Conservation (phyloP, 2,797 vertebrate genomes). For the Melanotaenia pygmaea region DNA sequence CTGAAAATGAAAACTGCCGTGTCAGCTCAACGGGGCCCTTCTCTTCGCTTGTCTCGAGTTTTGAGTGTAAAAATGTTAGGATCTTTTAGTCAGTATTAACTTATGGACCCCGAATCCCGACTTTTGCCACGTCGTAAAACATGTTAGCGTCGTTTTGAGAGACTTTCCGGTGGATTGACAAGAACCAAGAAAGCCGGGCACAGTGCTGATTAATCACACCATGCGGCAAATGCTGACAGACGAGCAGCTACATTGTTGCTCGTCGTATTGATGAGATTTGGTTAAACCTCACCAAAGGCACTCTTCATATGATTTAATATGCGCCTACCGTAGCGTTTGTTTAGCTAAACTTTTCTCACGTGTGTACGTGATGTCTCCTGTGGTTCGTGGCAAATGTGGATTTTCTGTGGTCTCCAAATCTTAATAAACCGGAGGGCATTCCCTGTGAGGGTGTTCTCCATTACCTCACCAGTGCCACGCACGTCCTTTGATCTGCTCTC, state of each 20-base stretch:
- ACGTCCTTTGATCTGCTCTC: slow-evolving; percentile 37
- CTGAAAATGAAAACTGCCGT: slow-evolving; percentile 77
- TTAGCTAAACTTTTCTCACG: slow-evolving; percentile 18
- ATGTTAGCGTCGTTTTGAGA: slow-evolving; percentile 26
- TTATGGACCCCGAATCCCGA: slow-evolving; percentile 31
- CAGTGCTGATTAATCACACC: slow-evolving; percentile 38
- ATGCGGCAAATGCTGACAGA: slow-evolving; percentile 55
- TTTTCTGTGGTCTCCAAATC: slow-evolving; percentile 12
- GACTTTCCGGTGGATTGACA: slow-evolving; percentile 27
- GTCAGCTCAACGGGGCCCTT: slow-evolving; percentile 69
- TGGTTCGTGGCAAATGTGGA: slow-evolving; percentile 6
- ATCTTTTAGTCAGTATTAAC: not conserved
- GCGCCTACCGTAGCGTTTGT: not conserved
- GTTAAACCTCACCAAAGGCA: not conserved
- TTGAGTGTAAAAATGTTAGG: slow-evolving; percentile 14
- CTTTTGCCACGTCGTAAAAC: slow-evolving; percentile 36
- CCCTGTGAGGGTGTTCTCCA: slow-evolving; percentile 51
- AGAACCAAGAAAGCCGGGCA: slow-evolving; percentile 42
- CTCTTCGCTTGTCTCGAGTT: slow-evolving; percentile 7
- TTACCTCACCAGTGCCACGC: slow-evolving; percentile 65
- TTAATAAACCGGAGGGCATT: slow-evolving; percentile 33
- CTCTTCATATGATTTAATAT: not conserved
- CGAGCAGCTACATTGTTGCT: not conserved
- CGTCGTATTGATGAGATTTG: not conserved
- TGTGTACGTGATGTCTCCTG: not conserved